phyloP scores from a whole-genome alignment of 2,888 invertebrate genomes.

The Oscheius sp. region DNA sequence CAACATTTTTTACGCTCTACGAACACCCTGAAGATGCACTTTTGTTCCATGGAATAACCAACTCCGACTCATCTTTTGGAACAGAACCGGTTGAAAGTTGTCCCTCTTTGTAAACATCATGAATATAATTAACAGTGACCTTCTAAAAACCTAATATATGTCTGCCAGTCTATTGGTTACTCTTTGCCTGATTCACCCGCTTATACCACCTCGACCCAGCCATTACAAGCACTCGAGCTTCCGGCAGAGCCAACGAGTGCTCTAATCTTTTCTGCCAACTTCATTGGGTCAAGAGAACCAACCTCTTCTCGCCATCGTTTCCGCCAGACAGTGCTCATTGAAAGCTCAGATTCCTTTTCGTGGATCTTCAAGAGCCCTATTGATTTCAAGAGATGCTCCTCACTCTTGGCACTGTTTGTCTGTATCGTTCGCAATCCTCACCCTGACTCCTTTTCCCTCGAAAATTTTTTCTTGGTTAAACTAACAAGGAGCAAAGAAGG shows the following conservation, averaged over 20 bases:
- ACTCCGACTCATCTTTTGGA: too few relatives aligned
- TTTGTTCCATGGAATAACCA: too few relatives aligned
- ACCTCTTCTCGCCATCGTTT: conserved; percentile 25
- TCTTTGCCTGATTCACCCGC: too few relatives aligned
- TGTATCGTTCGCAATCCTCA: conserved; percentile 32
- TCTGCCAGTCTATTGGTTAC: too few relatives aligned
- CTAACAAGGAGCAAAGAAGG: neutral
- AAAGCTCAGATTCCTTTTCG: conserved; percentile 3
- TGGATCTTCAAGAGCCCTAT: conserved; percentile 18
- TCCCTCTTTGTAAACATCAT: too few relatives aligned
- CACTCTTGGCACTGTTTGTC: conserved; percentile 33
- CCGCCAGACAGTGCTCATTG: neutral
- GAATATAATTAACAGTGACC: too few relatives aligned
- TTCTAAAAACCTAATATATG: too few relatives aligned
- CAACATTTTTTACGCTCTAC: too few relatives aligned
- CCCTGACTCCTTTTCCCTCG: neutral
- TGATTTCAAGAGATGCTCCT: conserved; percentile 33
- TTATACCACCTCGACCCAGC: too few relatives aligned
- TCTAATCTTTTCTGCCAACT: conserved; percentile 36
- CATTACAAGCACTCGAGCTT: conserved; percentile 23
- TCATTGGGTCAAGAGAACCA: conserved; percentile 28
- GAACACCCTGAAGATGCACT: too few relatives aligned
- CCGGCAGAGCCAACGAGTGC: conserved; percentile 29
- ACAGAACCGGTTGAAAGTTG: too few relatives aligned
- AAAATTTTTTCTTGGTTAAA: neutral